Evolutionary conservation across 2,888 invertebrate genomes (phyloP).

Genomic region (Melieria omissa): DNA sequence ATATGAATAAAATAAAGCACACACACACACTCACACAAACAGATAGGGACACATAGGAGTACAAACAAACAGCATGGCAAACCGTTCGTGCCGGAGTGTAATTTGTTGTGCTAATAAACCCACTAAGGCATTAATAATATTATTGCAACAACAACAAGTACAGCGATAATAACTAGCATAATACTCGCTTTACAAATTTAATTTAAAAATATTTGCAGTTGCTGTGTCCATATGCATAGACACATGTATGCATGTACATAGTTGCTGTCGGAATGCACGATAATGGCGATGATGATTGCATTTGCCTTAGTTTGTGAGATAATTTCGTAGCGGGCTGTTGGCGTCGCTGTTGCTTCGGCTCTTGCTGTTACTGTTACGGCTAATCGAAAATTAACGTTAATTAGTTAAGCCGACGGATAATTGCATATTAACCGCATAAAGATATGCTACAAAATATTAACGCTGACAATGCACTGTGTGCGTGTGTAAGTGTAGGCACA

Average conservation of each 20-base stretch:
- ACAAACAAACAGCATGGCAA: neutral
- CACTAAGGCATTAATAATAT: constrained; percentile 23
- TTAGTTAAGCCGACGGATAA: constrained; percentile 39
- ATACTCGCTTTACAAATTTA: constrained; percentile 9
- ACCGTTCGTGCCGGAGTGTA: constrained; percentile 16
- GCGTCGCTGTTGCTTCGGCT: neutral
- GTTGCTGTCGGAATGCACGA: too few species aligned
- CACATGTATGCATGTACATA: neutral
- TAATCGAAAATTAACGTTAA: constrained; percentile 38
- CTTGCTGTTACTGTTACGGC: constrained; percentile 14
- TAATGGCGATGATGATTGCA: too few species aligned
- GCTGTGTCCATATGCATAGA: neutral
- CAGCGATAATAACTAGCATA: constrained; percentile 7
- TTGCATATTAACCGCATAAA: constrained; percentile 32
- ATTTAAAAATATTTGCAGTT: neutral
- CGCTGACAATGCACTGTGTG: too few species aligned
- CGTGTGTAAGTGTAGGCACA: too few species aligned
- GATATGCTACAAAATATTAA: neutral
- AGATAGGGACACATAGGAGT: neutral
- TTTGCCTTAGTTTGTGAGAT: too few species aligned
- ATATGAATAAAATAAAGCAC: neutral
- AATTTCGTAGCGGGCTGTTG: neutral
- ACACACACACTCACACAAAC: neutral
- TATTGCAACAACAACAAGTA: constrained; percentile 8
- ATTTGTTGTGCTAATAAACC: constrained; percentile 30